These are phyloP conservation scores for Zingel zingel DNA, from an alignment of 2,113 vertebrate genomes.

Conservation along the genomic window DNA sequence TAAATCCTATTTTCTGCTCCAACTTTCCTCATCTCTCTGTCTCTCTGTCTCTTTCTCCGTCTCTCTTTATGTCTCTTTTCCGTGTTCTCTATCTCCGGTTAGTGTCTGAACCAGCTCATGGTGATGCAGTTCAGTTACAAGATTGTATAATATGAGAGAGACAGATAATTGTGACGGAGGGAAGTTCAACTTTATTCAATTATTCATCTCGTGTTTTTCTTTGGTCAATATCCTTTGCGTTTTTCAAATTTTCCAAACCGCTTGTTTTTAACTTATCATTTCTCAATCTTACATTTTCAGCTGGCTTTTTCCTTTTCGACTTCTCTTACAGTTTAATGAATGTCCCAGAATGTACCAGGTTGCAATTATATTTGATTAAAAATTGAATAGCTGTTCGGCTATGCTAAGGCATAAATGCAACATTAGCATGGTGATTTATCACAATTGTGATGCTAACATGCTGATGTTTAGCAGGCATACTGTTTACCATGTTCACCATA, in stretches of 20 bases:
- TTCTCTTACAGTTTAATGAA: not conserved
- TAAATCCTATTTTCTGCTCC: constrained; percentile 60
- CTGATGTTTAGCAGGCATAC: not conserved
- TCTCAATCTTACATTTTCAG: not conserved
- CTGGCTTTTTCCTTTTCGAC: not conserved
- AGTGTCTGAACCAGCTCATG: constrained; percentile 36
- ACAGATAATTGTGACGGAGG: constrained; percentile 10
- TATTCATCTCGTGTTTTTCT: constrained; percentile 29
- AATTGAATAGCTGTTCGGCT: not conserved
- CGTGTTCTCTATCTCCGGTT: constrained; percentile 25
- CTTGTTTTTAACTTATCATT: not conserved
- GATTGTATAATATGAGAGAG: constrained; percentile 11
- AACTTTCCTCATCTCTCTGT: constrained; percentile 21
- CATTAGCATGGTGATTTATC: not conserved
- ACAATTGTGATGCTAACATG: not conserved
- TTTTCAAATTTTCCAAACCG: not conserved
- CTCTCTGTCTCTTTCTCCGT: not conserved
- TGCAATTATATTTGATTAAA: not conserved
- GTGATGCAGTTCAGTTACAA: constrained; percentile 28
- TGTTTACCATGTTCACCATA: not conserved
- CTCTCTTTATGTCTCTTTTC: not conserved
- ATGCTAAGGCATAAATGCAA: not conserved
- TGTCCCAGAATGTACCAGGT: not conserved
- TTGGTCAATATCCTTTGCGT: constrained; percentile 3
- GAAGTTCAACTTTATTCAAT: constrained; percentile 31